Evolutionary conservation across 2,113 vertebrate species (phyloP), one percentile per base, ranked within the genome.

Genomic region (Cyprinodon tularosa): DNA sequence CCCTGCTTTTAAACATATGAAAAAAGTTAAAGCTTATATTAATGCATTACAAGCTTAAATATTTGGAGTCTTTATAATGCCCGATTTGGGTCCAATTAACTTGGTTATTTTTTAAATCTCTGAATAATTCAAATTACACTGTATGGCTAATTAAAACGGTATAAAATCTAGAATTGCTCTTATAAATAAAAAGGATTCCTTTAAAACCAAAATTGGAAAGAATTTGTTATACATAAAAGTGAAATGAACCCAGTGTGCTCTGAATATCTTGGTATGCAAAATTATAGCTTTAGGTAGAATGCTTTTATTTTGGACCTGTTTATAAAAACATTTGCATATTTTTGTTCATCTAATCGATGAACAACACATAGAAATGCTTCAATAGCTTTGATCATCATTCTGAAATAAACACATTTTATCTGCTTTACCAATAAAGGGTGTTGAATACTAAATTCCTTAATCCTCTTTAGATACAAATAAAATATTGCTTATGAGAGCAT

Each of bases 401-500:
- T 93, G 95, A 95, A 96, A 95, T 95, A 96, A 94, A 93, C 90
- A 94, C 93, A 94, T 94, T 95, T 93, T 93, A 93, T 48, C 39
- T 5, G 78, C 11, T 63, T 79, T 17, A 22, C 53, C 22, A 44
- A 66, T 42, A 40, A 15, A 74, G 36, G 0, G 48, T 68, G 39
- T 72, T 14, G 72, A 15, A 17, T 47, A 69, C 36, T 68, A 71
- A 44, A 84, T 73, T 66, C 39, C 39, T 68, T 15, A 38, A 14
- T 69, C 47, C n/a, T 62, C 60, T 72, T 50, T 57, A 68, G 68
- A 39, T 47, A 74, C 90, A 81, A 93, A 95, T 94, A 93, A 94
- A 94, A 94, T 96, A 96, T 95, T 96, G 96, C 95, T 96, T 95
- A 95, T 92, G 92, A 94, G 93, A 93, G 89, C 91, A 91, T 93